A percentile compares a stretch with the other conserved stretches of the same genome.
These are phyloP conservation scores for Drosophila sp. DNA, from an alignment of 1,140 invertebrate genomes.

Conservation along the genomic window DNA sequence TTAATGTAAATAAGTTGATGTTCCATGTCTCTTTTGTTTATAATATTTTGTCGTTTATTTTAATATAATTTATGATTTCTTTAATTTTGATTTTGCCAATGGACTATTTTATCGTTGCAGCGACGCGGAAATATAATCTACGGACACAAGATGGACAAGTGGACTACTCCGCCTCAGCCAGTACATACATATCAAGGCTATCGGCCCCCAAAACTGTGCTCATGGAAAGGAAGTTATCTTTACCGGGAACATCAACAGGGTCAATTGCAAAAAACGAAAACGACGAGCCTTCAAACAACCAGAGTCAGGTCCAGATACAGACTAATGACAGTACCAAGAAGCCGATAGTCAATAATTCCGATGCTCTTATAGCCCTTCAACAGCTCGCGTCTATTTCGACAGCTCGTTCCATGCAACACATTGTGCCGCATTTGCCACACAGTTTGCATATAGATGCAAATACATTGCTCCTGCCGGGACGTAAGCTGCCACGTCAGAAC, in stretches of 20 bases:
- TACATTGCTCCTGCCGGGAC: constrained; percentile 45
- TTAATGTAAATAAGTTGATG: not conserved
- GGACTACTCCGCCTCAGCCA: constrained; percentile 39
- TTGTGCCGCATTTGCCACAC: constrained; percentile 64
- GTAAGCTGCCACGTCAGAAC: constrained; percentile 63
- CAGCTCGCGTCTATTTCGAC: constrained; percentile 81
- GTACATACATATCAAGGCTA: constrained; percentile 31
- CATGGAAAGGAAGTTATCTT: constrained; percentile 10
- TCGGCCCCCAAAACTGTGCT: not conserved
- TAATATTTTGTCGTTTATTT: not conserved
- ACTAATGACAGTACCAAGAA: constrained; percentile 42
- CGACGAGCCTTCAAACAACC: constrained; percentile 44
- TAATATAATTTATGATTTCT: constrained; percentile 50
- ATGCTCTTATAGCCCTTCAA: constrained; percentile 73
- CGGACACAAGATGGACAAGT: constrained; percentile 37
- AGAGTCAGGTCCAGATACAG: constrained; percentile 4
- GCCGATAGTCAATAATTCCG: constrained; percentile 48
- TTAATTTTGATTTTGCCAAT: constrained; percentile 65
- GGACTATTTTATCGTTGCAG: constrained; percentile 57
- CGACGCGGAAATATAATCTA: constrained; percentile 50
- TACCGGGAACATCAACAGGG: not conserved
- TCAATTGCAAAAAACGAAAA: constrained; percentile 47
- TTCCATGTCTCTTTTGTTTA: constrained; percentile 14
- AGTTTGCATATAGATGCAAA: constrained; percentile 63
- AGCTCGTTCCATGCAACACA: constrained; percentile 64